Conservation (phyloP, 2,888 invertebrate genomes). For the Campoletis raptor region DNA sequence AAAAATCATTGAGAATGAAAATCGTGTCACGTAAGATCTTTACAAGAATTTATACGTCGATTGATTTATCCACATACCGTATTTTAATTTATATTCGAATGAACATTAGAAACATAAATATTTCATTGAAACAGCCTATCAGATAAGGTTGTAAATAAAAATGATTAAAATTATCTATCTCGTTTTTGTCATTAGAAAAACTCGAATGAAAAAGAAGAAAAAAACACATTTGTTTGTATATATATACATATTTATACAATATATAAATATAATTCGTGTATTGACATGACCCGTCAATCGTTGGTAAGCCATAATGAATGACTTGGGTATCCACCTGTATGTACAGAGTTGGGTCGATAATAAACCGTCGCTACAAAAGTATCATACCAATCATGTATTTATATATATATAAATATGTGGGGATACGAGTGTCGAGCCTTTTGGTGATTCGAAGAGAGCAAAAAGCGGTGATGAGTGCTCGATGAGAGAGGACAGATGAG, state of each 20-base stretch:
- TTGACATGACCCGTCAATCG: conserved; percentile 39
- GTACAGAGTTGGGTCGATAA: conserved; percentile 31
- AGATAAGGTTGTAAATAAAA: background rate
- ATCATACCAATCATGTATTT: conserved; percentile 16
- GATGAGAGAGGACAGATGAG: conserved; percentile 64
- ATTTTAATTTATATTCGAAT: background rate
- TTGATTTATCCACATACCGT: conserved; percentile 14
- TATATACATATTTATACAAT: background rate
- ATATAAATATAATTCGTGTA: conserved; percentile 1
- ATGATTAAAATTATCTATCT: background rate
- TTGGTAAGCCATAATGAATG: conserved; percentile 43
- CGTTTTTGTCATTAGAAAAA: background rate
- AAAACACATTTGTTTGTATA: conserved; percentile 23
- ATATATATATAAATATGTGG: background rate
- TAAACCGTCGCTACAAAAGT: conserved; percentile 45
- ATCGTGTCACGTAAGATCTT: conserved; percentile 18
- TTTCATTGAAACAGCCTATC: background rate
- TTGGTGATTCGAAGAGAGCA: conserved; percentile 32
- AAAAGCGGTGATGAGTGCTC: conserved; percentile 64
- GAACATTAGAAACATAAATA: conserved; percentile 20
- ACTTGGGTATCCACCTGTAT: conserved; percentile 37
- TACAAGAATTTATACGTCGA: background rate
- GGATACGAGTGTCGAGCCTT: conserved; percentile 57
- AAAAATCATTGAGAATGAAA: conserved; percentile 7
- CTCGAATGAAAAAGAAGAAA: background rate